phyloP scores from a whole-genome alignment of 2,888 invertebrate species.

The Macropis europaea region DNA sequence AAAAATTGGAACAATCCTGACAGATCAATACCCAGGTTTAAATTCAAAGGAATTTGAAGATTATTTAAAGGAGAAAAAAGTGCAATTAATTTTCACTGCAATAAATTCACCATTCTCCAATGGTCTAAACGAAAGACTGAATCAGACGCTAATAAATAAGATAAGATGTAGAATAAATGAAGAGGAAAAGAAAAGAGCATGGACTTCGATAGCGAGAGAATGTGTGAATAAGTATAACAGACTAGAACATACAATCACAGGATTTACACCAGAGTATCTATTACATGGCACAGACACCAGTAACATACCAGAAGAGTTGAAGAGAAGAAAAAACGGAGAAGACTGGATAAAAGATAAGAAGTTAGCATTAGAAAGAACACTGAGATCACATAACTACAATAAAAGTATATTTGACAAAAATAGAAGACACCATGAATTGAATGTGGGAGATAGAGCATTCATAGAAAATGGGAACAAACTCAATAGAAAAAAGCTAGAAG shows the following conservation, averaged over 20 bases:
- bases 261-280: slow-evolving; percentile 9
- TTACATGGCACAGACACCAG: background rate
- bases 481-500: slow-evolving; percentile 67
- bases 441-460: slow-evolving; percentile 65
- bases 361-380: slow-evolving; percentile 2
- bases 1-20: background rate
- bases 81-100: background rate
- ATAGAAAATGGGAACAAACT: slow-evolving; percentile 67
- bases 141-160: background rate
- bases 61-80: background rate
- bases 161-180: background rate
- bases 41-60: background rate
- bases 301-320: slow-evolving; percentile 1
- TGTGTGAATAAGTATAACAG: slow-evolving; percentile 11
- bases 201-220: slow-evolving; percentile 8
- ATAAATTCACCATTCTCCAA: background rate
- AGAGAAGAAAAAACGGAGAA: background rate
- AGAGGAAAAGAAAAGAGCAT: background rate
- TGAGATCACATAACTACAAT: slow-evolving; percentile 3
- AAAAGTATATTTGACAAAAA: slow-evolving; percentile 12
- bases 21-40: slow-evolving; percentile 2
- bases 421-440: slow-evolving; percentile 61
- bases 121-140: too few relatives aligned
- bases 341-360: slow-evolving; percentile 11
- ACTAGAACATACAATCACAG: background rate